phyloP scores from a whole-genome alignment of 2,888 invertebrate species.

The Hypena proboscidalis region DNA sequence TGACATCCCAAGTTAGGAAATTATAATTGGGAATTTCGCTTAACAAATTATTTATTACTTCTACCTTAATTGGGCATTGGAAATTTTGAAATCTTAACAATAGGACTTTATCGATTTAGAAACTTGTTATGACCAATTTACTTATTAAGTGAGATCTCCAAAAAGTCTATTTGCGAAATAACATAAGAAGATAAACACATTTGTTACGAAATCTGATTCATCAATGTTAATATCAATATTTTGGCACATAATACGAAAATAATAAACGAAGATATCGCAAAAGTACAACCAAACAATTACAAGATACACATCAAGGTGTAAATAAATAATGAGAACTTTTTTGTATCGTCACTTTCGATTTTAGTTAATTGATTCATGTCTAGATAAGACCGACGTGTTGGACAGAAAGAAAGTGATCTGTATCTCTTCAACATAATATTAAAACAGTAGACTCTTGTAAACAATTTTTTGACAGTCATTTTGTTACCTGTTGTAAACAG shows the following conservation, averaged over 20 bases:
- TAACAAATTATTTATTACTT: no score
- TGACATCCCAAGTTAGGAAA: neutral
- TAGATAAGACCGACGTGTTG: constrained; percentile 58
- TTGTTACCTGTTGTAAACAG: constrained; percentile 7
- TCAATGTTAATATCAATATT: no score
- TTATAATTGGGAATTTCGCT: neutral
- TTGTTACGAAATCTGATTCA: no score
- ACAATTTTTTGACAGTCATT: constrained; percentile 3
- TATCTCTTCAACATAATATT: constrained; percentile 29
- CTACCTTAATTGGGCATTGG: neutral
- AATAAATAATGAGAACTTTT: constrained; percentile 45
- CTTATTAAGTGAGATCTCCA: no score
- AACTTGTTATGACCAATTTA: no score
- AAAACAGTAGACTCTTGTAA: constrained; percentile 13
- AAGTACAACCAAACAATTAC: neutral
- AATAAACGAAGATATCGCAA: neutral
- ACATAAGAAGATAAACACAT: no score
- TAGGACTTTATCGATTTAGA: no score
- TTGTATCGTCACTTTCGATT: constrained; percentile 66
- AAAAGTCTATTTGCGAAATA: no score
- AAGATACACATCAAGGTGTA: constrained; percentile 9
- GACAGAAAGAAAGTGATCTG: constrained; percentile 55
- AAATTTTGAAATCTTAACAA: neutral
- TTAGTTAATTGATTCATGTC: constrained; percentile 73
- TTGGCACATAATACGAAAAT: no score